Evolutionary conservation across 2,113 vertebrate genomes (phyloP).

Genomic region (Myanophis thanlyinensis): DNA sequence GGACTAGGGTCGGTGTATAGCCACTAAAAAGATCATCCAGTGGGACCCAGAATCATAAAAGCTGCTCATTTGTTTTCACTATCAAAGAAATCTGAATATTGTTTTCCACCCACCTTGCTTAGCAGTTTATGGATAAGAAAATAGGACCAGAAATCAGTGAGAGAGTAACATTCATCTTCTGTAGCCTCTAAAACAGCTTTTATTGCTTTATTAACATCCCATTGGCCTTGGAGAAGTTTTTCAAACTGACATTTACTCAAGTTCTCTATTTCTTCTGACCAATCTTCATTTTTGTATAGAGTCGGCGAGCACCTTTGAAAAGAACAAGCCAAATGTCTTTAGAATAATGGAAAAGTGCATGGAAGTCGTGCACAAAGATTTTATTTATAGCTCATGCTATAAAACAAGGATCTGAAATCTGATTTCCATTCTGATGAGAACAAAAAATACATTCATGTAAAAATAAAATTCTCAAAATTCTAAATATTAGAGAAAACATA

Average conservation of each 20-base stretch:
- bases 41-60: not conserved
- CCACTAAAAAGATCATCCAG: too few species aligned
- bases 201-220: not conserved
- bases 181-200: not conserved
- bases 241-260: not conserved
- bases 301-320: not conserved
- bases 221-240: not conserved
- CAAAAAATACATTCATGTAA: not conserved
- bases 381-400: not conserved
- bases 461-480: not conserved
- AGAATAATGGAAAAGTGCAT: not conserved
- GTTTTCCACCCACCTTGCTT: not conserved
- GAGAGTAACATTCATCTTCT: constrained; percentile 10
- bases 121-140: constrained; percentile 4
- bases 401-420: not conserved
- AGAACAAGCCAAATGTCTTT: not conserved
- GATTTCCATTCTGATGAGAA: not conserved
- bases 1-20: too few species aligned
- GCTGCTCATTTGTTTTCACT: not conserved
- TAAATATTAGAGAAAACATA: not conserved
- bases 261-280: constrained; percentile 3
- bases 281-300: constrained; percentile 12
- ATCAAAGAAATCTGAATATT: not conserved
- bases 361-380: not conserved
- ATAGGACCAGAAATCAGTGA: constrained; percentile 30